Percentiles rank a stretch among this genome's conserved stretches.
Evolutionary conservation across 1,140 invertebrate species (phyloP).

Genomic region (Drosophila funebris): DNA sequence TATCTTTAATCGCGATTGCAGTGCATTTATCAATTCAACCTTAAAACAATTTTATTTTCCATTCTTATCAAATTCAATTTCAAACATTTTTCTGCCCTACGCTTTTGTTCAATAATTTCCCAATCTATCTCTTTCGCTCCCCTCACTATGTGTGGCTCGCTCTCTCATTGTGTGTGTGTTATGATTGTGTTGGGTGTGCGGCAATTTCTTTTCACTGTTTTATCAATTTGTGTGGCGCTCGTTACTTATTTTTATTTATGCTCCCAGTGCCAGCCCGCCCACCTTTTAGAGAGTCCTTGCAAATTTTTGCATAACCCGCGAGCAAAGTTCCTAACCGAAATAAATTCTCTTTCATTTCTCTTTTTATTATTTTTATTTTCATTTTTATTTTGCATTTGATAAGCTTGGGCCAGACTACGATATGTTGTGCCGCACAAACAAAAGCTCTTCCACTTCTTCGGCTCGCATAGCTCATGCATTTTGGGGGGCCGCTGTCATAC

Average conservation of each 20-base stretch:
- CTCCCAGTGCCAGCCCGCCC: slow-evolving; percentile 22
- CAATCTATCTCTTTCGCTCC: slow-evolving; percentile 30
- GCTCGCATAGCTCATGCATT: slow-evolving; percentile 70
- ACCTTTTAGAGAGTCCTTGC: slow-evolving; percentile 42
- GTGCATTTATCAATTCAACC: slow-evolving; percentile 35
- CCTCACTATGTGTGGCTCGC: not conserved
- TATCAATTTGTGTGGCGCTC: slow-evolving; percentile 79
- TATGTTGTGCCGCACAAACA: slow-evolving; percentile 44
- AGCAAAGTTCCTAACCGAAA: slow-evolving; percentile 80
- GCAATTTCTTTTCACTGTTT: slow-evolving; percentile 79
- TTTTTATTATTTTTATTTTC: not conserved
- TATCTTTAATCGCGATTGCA: not conserved
- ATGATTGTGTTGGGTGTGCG: slow-evolving; percentile 55
- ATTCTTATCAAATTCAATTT: slow-evolving; percentile 78
- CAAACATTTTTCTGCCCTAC: slow-evolving; percentile 70
- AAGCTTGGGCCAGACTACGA: slow-evolving; percentile 57
- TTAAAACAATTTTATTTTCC: slow-evolving; percentile 26
- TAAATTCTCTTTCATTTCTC: slow-evolving; percentile 60
- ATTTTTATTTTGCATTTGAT: slow-evolving; percentile 76
- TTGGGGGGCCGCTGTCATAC: slow-evolving; percentile 69
- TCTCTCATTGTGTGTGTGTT: slow-evolving; percentile 42
- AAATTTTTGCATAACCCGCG: slow-evolving; percentile 80
- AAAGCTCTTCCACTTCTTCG: slow-evolving; percentile 21
- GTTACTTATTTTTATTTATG: slow-evolving; percentile 82
- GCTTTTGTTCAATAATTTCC: slow-evolving; percentile 73